Percentiles rank a stretch among this genome's conserved stretches.
These are phyloP conservation scores for Rhynchonycteris naso DNA, from an alignment of 2,797 vertebrate genomes.

Conservation along the genomic window DNA sequence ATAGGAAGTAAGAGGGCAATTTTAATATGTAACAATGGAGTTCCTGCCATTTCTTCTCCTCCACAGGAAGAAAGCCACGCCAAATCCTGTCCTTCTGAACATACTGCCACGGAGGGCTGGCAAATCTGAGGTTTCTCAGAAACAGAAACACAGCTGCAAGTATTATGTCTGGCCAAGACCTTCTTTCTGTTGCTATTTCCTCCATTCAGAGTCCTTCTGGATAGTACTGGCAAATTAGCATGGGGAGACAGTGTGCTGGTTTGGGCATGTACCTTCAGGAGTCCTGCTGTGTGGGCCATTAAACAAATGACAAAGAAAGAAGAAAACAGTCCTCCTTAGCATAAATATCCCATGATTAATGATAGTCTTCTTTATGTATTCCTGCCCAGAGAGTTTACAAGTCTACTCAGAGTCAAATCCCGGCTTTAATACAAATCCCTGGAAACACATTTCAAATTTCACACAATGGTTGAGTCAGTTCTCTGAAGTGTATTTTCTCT, in stretches of 20 bases:
- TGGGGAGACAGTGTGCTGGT: background rate
- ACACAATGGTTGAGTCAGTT: constrained; percentile 14
- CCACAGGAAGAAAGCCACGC: constrained; percentile 81
- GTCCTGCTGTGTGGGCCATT: constrained; percentile 42
- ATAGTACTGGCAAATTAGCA: constrained; percentile 72
- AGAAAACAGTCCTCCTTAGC: constrained; percentile 53
- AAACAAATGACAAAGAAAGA: constrained; percentile 74
- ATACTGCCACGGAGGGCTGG: constrained; percentile 66
- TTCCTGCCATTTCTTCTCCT: constrained; percentile 77
- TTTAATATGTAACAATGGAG: constrained; percentile 77
- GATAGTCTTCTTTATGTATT: constrained; percentile 48
- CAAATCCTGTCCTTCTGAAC: constrained; percentile 78
- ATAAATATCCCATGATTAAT: constrained; percentile 75
- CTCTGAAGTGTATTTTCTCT: background rate
- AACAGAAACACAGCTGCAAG: constrained; percentile 82
- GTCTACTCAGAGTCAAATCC: constrained; percentile 48
- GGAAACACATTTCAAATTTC: constrained; percentile 43
- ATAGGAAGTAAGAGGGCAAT: constrained; percentile 75
- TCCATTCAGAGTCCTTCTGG: constrained; percentile 69
- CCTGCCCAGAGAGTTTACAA: constrained; percentile 45
- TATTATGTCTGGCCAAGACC: constrained; percentile 75
- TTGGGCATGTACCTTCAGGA: constrained; percentile 54
- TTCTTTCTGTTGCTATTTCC: constrained; percentile 67
- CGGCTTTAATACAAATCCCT: constrained; percentile 30
- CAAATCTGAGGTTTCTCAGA: constrained; percentile 81